Conservation (phyloP, 2,113 vertebrate species). For the Cephalopholis sonnerati region DNA sequence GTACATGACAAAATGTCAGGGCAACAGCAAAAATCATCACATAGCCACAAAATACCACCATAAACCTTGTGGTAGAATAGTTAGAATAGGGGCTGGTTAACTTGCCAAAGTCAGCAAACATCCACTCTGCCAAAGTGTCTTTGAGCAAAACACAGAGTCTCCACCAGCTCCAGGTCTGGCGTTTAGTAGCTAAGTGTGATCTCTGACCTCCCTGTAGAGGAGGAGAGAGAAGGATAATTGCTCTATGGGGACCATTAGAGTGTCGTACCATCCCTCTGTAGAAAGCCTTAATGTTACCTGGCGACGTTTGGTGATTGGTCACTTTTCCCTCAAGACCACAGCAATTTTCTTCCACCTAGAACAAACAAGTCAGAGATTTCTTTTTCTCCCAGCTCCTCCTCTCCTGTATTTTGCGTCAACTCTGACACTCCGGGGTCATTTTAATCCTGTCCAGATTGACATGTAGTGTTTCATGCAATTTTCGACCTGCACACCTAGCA, state of each 20-base stretch:
- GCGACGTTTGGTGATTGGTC: constrained; percentile 45
- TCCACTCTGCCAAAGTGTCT: neutral
- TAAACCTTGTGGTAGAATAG: too few relatives aligned
- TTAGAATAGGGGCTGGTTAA: neutral
- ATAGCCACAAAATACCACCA: neutral
- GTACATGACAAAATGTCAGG: neutral
- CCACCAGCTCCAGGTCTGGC: neutral
- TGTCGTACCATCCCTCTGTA: constrained; percentile 43
- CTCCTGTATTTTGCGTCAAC: constrained; percentile 23
- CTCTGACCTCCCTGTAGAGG: constrained; percentile 28
- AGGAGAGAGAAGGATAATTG: constrained; percentile 47
- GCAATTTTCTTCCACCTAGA: constrained; percentile 30
- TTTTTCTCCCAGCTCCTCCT: neutral
- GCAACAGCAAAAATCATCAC: too few relatives aligned
- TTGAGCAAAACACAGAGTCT: neutral
- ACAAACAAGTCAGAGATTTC: constrained; percentile 45
- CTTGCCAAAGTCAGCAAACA: neutral
- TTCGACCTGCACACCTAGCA: constrained; percentile 61
- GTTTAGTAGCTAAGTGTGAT: neutral
- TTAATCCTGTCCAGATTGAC: constrained; percentile 69
- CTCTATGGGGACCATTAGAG: constrained; percentile 48
- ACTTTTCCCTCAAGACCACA: constrained; percentile 44
- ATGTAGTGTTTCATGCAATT: constrained; percentile 56
- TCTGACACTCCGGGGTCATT: constrained; percentile 65
- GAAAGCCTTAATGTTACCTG: constrained; percentile 32